Conservation (phyloP, 2,888 invertebrate genomes). For the Glyphotaelius pellucidus region DNA sequence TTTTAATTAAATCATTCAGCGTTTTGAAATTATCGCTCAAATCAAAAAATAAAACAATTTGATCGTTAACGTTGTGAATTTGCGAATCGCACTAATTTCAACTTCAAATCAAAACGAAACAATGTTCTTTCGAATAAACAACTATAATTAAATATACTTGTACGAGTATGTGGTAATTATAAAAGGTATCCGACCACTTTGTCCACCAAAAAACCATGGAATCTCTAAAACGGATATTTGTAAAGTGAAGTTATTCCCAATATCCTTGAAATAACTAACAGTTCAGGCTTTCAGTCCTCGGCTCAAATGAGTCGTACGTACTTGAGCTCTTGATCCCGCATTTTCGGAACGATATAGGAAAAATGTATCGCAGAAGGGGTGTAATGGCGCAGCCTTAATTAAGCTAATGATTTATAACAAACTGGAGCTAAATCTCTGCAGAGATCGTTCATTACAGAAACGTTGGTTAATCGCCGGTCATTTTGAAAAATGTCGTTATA, state of each 20-base stretch:
- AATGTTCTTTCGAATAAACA: neutral
- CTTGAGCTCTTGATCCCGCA: slow-evolving; percentile 52
- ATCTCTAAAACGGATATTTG: neutral
- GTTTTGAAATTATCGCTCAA: no score
- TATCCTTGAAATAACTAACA: neutral
- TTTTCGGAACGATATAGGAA: slow-evolving; percentile 39
- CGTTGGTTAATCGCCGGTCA: neutral
- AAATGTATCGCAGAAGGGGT: slow-evolving; percentile 46
- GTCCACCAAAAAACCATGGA: neutral
- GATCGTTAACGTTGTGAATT: neutral
- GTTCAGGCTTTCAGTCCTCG: neutral
- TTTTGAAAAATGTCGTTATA: no score
- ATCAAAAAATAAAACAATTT: no score
- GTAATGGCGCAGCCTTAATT: slow-evolving; percentile 51
- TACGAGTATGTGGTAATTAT: neutral
- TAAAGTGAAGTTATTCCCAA: neutral
- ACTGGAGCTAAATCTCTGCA: neutral
- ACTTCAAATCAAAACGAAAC: neutral
- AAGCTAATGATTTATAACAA: slow-evolving; percentile 24
- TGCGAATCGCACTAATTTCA: neutral
- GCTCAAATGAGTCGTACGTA: slow-evolving; percentile 7
- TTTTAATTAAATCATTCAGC: neutral
- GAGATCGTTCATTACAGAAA: neutral
- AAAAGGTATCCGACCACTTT: neutral
- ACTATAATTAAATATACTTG: neutral